Base-by-base conservation (phyloP, 2,888 invertebrate species). In the Phasia obesa region DNA sequence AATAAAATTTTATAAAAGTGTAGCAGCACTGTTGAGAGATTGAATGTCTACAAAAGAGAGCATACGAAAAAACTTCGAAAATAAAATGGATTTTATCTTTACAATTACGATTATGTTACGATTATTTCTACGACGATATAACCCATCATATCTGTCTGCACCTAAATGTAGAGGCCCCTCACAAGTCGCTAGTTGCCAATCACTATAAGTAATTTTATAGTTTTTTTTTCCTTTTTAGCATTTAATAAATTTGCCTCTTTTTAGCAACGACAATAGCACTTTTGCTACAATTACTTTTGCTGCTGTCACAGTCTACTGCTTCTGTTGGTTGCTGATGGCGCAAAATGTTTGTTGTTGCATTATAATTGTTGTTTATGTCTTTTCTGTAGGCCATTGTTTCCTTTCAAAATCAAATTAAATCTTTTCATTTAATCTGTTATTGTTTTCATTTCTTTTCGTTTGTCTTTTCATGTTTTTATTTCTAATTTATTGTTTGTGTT, bases 241-340 rank as follows among this genome's bases (percentile, higher is more conserved):
- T n/a, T 15, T 15, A 42, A 42, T 42, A n/a, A 13, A 42, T 42
- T 42, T 42, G 13, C 15, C 13, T 42, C 15, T n/a, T 15, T 42
- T 42, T 42, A 42, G 44, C 31, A 27, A 53, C 17, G 17, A 13
- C 53, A 53, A 67, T 23, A 17, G 51, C 35, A 3, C n/a, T n/a
- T n/a, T n/a, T n/a, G n/a, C n/a, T n/a, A n/a, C n/a, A n/a, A n/a
- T n/a, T n/a, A 67, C 42, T 25, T 38, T 25, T 38, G 17, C 13
- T 65, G 31, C 4, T 38, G 23, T 65, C 65, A 65, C 49, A 65
- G 31, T 65, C 31, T 60, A 42, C 11, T 19, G 47, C 15, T 44
- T 15, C 11, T 65, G 31, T 49, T 69, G 31, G 31, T 49, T 69
- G 31, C 49, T 49, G 31, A 23, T 19, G 57, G 49, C 49, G 49